phyloP scores from a whole-genome alignment of 2,797 vertebrate genomes.

The Prunella strophiata region DNA sequence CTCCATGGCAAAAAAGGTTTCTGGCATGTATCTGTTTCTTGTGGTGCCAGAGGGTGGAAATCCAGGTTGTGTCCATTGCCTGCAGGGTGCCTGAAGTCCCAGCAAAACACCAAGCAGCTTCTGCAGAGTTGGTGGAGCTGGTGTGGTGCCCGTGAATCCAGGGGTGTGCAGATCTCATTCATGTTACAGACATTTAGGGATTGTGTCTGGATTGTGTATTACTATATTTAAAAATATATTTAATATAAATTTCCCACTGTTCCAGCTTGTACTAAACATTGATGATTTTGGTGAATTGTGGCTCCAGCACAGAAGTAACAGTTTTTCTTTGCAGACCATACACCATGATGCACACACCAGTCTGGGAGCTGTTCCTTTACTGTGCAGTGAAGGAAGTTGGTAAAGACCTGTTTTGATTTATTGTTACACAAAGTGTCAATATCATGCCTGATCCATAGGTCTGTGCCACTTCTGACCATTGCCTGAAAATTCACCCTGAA shows the following conservation, averaged over 20 bases:
- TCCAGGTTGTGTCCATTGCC: fast-evolving
- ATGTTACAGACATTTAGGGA: not conserved
- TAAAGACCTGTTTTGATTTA: not conserved
- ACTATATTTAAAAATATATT: not conserved
- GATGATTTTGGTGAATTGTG: not conserved
- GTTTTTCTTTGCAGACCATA: not conserved
- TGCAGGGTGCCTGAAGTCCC: not conserved
- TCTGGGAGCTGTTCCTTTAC: not conserved
- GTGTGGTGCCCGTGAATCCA: not conserved
- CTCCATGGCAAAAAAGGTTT: not conserved
- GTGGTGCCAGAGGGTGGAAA: not conserved
- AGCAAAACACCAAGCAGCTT: fast-evolving
- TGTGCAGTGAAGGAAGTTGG: not conserved
- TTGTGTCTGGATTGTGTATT: not conserved
- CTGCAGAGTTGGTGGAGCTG: not conserved
- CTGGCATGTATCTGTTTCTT: not conserved
- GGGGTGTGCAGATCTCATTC: not conserved
- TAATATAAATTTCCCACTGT: not conserved
- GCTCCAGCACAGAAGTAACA: not conserved
- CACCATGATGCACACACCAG: fast-evolving
- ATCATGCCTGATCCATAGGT: not conserved
- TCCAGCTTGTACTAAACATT: not conserved
- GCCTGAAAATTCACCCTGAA: not conserved
- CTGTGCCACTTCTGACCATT: not conserved
- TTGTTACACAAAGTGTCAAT: not conserved